phyloP scores from a whole-genome alignment of 2,113 vertebrate genomes.

The Cryptoleucopteryx plumbea region DNA sequence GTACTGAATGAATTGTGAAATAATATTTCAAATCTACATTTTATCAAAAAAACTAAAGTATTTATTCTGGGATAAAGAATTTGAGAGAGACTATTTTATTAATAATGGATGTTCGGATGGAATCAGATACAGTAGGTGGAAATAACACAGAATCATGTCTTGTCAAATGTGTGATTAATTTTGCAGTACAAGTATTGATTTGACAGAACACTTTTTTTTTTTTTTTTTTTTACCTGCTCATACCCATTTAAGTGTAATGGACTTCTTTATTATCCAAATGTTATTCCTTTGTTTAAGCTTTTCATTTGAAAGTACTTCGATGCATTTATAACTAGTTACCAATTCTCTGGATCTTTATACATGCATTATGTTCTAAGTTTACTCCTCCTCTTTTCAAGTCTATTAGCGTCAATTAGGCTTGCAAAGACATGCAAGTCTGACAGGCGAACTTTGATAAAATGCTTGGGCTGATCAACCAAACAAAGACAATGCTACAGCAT shows the following conservation, averaged over 20 bases:
- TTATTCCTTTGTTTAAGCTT: conserved; percentile 41
- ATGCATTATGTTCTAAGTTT: conserved; percentile 50
- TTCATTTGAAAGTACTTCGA: conserved; percentile 15
- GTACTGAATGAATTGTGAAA: background rate
- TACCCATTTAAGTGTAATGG: conserved; percentile 19
- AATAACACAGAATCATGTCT: conserved; percentile 54
- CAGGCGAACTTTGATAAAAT: conserved; percentile 69
- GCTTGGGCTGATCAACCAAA: conserved; percentile 41
- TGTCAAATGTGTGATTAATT: conserved; percentile 50
- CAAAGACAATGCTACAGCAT: conserved; percentile 65
- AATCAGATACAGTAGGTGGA: conserved; percentile 29
- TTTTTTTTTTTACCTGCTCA: conserved; percentile 48
- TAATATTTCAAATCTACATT: background rate
- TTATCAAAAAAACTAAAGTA: background rate
- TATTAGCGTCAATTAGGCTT: conserved; percentile 65
- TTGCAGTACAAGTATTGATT: conserved; percentile 50
- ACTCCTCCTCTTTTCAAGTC: conserved; percentile 50
- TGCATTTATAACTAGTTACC: conserved; percentile 56
- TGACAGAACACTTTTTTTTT: conserved; percentile 33
- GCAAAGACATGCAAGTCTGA: conserved; percentile 55
- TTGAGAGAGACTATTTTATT: conserved; percentile 12
- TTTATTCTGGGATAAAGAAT: conserved; percentile 41
- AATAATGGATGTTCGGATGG: conserved; percentile 27
- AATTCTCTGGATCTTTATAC: conserved; percentile 38
- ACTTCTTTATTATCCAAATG: conserved; percentile 55